phyloP scores from a whole-genome alignment of 2,113 vertebrate genomes.

The Strix aluco region DNA sequence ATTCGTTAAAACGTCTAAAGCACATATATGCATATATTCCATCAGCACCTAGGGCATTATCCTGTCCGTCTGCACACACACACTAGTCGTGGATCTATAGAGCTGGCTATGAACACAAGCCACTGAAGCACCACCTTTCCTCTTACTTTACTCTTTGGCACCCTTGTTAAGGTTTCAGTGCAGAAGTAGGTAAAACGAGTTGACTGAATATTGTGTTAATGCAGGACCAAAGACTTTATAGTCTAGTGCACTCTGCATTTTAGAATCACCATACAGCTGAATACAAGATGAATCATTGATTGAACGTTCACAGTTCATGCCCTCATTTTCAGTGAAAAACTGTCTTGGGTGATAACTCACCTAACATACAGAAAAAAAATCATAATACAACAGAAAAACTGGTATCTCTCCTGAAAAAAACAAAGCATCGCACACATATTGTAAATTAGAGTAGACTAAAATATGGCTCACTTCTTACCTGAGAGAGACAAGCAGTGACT shows the following conservation, averaged over 20 bases:
- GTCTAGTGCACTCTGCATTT: not conserved
- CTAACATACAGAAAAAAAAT: not conserved
- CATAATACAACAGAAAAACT: not conserved
- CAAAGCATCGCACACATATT: not conserved
- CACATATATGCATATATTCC: not conserved
- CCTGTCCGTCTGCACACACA: not conserved
- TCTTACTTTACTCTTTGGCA: not conserved
- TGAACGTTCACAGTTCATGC: not conserved
- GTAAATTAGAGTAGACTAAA: not conserved
- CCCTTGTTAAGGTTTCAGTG: not conserved
- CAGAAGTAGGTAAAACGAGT: not conserved
- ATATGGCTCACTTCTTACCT: constrained; percentile 74
- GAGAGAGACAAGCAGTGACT: constrained; percentile 91
- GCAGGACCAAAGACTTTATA: not conserved
- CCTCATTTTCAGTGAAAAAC: not conserved
- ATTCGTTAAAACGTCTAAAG: not conserved
- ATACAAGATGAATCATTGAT: not conserved
- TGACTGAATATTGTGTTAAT: not conserved
- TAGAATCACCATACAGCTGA: not conserved
- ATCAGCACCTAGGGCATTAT: not conserved
- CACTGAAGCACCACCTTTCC: not conserved
- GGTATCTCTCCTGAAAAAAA: not conserved
- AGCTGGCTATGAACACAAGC: not conserved
- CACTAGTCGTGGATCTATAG: not conserved
- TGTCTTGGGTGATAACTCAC: not conserved